Evolutionary conservation across 2,113 vertebrate species (phyloP), one percentile per base, ranked within the genome.

Genomic region (Galemys pyrenaicus): DNA sequence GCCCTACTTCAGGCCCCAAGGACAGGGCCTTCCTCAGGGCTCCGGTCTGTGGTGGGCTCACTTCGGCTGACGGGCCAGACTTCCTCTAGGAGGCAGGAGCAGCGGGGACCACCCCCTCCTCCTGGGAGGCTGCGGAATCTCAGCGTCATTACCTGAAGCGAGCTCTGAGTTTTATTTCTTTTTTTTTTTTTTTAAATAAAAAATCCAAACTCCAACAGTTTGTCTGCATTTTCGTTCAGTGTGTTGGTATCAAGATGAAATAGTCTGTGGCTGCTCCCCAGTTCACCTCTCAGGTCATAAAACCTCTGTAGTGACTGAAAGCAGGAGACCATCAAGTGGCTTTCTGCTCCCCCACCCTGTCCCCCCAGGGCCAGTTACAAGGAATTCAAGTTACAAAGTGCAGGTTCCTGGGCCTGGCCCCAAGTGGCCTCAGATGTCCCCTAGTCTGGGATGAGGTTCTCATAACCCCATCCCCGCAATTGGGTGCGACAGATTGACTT

Each of bases 221-320:
- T 41, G 1, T 44, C 94, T 95, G 86, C 28, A 9, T 96, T 96
- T 96, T 95, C 82, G 1, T 54, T 83, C 89, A 74, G 54, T 24
- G 22, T 46, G 73, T 67, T 80, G 56, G 26, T 24, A 85, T 67
- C 79, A 30, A 90, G 95, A 96, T 97, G 84, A 91, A 94, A 84
- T 60, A 7, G 37, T 85, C 87, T 68, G 75, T 4, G 78, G 39
- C 81, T 97, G 96, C 44, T 97, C 95, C 82, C 85, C 1, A 0
- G 77, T 97, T 96, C 95, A 97, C 96, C 92, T 96, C 97, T 95
- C 92, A 0, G 5, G 73, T 20, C 77, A 96, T 97, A 97, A 98
- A 98, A 97, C 64, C 54, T 81, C 58, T 9, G n/a, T 20, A 8
- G 68, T 88, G 90, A 96, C 94, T 96, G 81, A 96, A 97, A 91